These are phyloP conservation scores for Fistularia tabacaria DNA, from an alignment of 2,797 vertebrate genomes.

Conservation along the genomic window DNA sequence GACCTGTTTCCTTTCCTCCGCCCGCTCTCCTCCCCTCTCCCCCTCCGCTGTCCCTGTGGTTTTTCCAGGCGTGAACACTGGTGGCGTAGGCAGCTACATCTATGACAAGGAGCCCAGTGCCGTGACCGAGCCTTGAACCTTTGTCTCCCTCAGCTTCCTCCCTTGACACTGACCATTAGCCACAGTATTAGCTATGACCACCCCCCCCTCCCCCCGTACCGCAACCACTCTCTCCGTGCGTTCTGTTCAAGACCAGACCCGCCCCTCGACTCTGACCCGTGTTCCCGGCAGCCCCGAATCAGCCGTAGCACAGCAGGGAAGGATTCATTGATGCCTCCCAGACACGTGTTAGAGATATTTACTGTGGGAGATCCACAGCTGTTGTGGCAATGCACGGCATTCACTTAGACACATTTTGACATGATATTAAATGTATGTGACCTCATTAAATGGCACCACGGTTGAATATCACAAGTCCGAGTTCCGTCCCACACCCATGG, in stretches of 20 bases:
- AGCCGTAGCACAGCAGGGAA: slow-evolving; percentile 25
- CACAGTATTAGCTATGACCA: slow-evolving; percentile 47
- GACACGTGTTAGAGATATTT: slow-evolving; percentile 17
- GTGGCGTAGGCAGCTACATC: slow-evolving; percentile 97
- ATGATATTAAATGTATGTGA: slow-evolving; percentile 7
- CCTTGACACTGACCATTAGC: slow-evolving; percentile 44
- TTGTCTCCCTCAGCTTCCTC: slow-evolving; percentile 43
- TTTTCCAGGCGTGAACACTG: slow-evolving; percentile 91
- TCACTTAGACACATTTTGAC: too few species aligned
- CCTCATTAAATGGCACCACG: slow-evolving; percentile 3
- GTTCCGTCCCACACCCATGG: too few species aligned
- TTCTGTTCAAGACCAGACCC: slow-evolving; percentile 6
- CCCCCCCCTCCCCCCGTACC: slow-evolving; percentile 11
- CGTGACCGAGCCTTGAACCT: slow-evolving; percentile 83
- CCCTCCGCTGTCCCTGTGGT: slow-evolving; percentile 47
- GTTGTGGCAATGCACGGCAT: slow-evolving; percentile 4
- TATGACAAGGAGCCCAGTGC: slow-evolving; percentile 91
- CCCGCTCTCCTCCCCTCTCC: slow-evolving; percentile 17
- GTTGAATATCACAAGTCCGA: too few species aligned
- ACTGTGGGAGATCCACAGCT: too few species aligned
- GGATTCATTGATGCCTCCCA: slow-evolving; percentile 13
- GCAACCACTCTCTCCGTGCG: slow-evolving; percentile 25
- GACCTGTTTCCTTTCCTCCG: slow-evolving; percentile 12
- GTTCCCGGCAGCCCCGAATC: slow-evolving; percentile 16
- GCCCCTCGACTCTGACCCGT: slow-evolving; percentile 3